A percentile compares a stretch with the other conserved stretches of the same genome.
These are phyloP conservation scores for Rhadina sibilatrix DNA, from an alignment of 2,113 vertebrate species.

Conservation along the genomic window DNA sequence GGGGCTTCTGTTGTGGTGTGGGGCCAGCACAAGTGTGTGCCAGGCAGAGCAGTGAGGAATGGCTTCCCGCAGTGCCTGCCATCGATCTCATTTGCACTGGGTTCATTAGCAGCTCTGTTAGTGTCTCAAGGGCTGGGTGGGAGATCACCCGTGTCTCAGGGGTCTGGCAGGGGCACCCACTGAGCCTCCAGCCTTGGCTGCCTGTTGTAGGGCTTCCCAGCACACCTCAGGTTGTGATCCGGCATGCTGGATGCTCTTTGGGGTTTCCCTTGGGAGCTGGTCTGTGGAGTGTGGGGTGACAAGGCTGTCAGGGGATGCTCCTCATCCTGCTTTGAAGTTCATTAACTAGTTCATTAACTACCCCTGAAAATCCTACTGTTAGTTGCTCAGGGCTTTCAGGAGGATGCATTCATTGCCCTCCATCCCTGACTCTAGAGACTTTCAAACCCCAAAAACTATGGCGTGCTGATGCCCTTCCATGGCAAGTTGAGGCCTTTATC, in stretches of 20 bases:
- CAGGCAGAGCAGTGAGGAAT: not conserved
- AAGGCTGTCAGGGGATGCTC: not conserved
- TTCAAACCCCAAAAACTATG: not conserved
- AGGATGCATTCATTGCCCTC: not conserved
- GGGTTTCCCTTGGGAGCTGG: not conserved
- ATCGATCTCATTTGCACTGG: not conserved
- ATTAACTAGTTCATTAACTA: not conserved
- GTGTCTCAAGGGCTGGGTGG: not conserved
- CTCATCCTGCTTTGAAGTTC: not conserved
- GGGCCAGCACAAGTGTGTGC: not conserved
- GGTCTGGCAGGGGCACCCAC: not conserved
- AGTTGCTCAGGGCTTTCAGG: not conserved
- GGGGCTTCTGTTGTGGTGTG: not conserved
- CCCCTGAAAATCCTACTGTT: not conserved
- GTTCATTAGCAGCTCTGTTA: not conserved
- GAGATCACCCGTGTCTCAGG: not conserved
- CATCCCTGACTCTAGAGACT: not conserved
- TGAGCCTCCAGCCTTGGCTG: not conserved
- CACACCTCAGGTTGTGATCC: not conserved
- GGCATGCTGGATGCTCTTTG: too few relatives aligned
- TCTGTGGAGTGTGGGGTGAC: not conserved
- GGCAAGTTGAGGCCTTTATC: not conserved
- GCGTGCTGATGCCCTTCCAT: not conserved
- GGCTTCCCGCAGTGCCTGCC: not conserved
- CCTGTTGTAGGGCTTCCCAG: not conserved